Base-by-base conservation (phyloP, 1,140 invertebrate species). In the Sarcophaga bullata region DNA sequence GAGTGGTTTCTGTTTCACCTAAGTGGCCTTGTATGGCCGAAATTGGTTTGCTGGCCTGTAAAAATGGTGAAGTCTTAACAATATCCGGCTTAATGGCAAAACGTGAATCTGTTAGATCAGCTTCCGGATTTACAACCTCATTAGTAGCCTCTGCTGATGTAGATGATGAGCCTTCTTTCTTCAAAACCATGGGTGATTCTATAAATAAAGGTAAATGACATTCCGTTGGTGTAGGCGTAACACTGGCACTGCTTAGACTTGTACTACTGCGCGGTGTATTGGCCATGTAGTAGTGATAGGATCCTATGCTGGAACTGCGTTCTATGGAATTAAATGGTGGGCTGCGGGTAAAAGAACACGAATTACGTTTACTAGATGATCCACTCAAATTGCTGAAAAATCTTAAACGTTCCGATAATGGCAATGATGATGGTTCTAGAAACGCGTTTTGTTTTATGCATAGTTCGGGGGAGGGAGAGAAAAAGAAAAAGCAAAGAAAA, bases 341-440 rank as follows among this genome's bases (percentile, higher is more conserved):
- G 68, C 76, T 82, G 46, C 88, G 85, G 1, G 85, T 85, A 50
- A 78, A 82, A 17, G 84, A 86, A 54, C 85, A 84, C 76, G 84
- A 86, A 37, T 83, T 84, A n/a, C 85, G 86, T 75, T 84, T 87
- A 8, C 82, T 78, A 6, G 82, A 52, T 10, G 82, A 83, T 15
- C 86, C 86, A 80, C 87, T 85, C 3, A 89, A 84, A 81, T 84
- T 89, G 84, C 84, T 89, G 83, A 89, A 89, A 84, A 89, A 89
- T 76, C 87, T 86, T 82, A 88, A 82, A 10, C 88, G 84, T 81
- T 89, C 88, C 76, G 88, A 87, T 76, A 89, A 84, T 75, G 88
- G 89, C 62, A 89, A 76, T 7, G 88, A 88, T 50, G 88, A 88
- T 17, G 88, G 88, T 78, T 89, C 88, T 89, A 46, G 19, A 48